Conservation (phyloP, 2,888 invertebrate species). For the Elgonia sp. region DNA sequence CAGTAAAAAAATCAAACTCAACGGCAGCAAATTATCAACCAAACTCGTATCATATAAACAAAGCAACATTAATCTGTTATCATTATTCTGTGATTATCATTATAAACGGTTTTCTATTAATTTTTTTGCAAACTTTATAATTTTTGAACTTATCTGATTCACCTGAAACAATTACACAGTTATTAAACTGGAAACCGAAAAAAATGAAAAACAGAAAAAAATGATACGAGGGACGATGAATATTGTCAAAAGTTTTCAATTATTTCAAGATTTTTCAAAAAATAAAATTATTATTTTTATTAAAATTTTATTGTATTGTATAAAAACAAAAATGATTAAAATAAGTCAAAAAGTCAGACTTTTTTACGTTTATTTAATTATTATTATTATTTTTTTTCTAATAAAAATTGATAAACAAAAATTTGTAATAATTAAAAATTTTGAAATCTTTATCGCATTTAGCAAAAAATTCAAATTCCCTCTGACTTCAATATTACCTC, state of each 20-base stretch:
- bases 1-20: constrained; percentile 53
- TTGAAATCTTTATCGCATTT: no score
- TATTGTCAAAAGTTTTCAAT: no score
- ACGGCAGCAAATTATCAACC: constrained; percentile 56
- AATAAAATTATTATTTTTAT: no score
- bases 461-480: not conserved
- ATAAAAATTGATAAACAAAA: no score
- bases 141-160: constrained; percentile 67
- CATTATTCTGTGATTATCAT: constrained; percentile 34
- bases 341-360: no score
- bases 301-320: no score
- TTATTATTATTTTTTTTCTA: no score
- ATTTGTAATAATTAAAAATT: no score
- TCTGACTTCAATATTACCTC: constrained; percentile 88
- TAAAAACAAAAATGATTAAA: no score
- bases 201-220: not conserved
- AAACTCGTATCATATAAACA: constrained; percentile 36
- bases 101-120: constrained; percentile 28
- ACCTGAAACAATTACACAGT: constrained; percentile 69
- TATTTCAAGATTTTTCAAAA: no score
- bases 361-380: no score
- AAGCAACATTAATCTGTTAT: constrained; percentile 56
- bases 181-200: constrained; percentile 49
- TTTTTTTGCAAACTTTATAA: constrained; percentile 38
- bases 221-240: not conserved